Base-by-base conservation (phyloP, 2,888 invertebrate genomes). In the Parnassius orleans region DNA sequence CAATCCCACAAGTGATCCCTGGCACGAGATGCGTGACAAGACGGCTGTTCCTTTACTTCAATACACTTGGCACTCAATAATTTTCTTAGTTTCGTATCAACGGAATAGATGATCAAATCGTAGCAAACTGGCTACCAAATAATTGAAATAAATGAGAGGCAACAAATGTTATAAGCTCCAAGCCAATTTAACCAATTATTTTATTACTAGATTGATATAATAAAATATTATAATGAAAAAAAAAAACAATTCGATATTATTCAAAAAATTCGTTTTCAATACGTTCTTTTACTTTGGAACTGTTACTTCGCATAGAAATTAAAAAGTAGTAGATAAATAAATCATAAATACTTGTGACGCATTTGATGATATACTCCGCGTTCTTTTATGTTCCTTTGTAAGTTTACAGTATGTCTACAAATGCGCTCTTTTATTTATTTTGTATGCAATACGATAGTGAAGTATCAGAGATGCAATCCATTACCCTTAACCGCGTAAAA, bases 11-110 rank as follows among this genome's bases (percentile, higher is more conserved):
- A 72, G 73, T 80, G 83, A 86, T 84, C 81, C 75, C 86, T 90
- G 90, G 90, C 90, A 89, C 81, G 71, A 57, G 53, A 58, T 55
- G 71, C 68, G 70, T 72, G 74, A 74, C 69, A 67, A 69, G 64
- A 67, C 90, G 86, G 88, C 87, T 90, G 88, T 84, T 87, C 75
- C 79, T 72, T 76, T 77, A 75, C 79, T 83, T 88, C 87, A 89
- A 76, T 82, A 81, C 79, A 83, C 79, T 90, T 89, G 90, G 89
- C 90, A 90, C 87, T 78, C 85, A 80, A 86, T 85, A 84, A 86
- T 81, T 86, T 81, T 82, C 77, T 74, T 69, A 75, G 70, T 74
- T 72, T 75, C 75, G 72, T 76, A 71, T 81, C 79, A 79, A 77
- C 76, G 78, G 74, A 80, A 46, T 33, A 33, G 33, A 33, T 3